A percentile compares a stretch with the other conserved stretches of the same genome.
Conservation (phyloP, 2,113 vertebrate species). For the Pomatorhinus ruficollis region DNA sequence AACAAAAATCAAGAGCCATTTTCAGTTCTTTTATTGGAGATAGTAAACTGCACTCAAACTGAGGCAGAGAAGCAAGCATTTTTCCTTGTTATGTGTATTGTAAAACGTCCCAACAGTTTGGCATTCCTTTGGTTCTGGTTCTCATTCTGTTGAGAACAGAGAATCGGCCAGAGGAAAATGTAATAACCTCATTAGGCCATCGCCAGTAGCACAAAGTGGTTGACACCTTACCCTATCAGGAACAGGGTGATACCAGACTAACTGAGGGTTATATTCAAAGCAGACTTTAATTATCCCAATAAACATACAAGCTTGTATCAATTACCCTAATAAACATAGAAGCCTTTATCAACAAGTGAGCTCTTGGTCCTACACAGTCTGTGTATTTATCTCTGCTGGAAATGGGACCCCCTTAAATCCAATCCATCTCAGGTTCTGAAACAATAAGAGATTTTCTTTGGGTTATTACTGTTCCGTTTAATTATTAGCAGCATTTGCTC, state of each 20-base stretch:
- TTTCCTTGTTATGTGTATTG: background rate
- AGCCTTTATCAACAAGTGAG: background rate
- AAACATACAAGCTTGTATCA: background rate
- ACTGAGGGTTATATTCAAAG: background rate
- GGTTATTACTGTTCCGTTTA: background rate
- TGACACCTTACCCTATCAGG: background rate
- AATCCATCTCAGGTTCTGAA: background rate
- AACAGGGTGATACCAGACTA: background rate
- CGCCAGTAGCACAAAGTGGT: background rate
- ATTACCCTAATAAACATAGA: background rate
- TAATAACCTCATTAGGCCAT: background rate
- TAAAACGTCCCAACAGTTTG: background rate
- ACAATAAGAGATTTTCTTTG: background rate
- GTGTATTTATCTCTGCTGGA: background rate
- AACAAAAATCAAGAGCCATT: background rate
- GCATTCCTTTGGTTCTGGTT: background rate
- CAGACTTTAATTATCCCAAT: constrained; percentile 16
- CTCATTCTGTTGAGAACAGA: background rate
- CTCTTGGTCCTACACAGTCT: background rate
- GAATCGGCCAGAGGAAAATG: background rate
- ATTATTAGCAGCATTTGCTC: background rate
- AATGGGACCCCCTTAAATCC: background rate
- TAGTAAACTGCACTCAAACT: background rate
- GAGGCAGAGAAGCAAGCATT: background rate
- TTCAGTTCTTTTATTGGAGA: background rate